A percentile compares a stretch with the other conserved stretches of the same genome.
Conservation (phyloP, 2,113 vertebrate genomes). For the Brienomyrus longianalis region DNA sequence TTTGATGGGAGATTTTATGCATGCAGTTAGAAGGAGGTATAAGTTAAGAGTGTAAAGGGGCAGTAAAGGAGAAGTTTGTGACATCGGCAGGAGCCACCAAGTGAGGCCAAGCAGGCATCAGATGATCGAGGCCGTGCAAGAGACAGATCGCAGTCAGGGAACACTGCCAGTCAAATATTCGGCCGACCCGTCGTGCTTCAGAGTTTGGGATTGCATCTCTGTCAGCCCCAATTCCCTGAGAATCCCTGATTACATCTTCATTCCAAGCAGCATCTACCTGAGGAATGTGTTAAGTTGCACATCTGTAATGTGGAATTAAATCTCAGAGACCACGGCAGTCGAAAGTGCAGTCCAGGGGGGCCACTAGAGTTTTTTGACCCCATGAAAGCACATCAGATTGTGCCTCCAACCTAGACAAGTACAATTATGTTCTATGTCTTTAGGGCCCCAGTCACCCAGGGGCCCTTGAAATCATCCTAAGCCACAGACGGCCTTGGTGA, state of each 20-base stretch:
- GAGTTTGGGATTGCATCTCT: background rate
- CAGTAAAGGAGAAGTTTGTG: background rate
- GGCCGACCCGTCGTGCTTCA: background rate
- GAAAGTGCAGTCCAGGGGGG: background rate
- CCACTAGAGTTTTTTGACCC: background rate
- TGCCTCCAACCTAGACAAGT: background rate
- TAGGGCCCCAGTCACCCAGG: background rate
- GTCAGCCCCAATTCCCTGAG: background rate
- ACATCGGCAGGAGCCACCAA: background rate
- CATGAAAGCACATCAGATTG: background rate
- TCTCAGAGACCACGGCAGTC: background rate
- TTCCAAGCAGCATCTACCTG: background rate
- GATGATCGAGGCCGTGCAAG: background rate
- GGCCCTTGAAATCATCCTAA: background rate
- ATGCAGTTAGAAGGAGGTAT: background rate
- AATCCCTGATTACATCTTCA: background rate
- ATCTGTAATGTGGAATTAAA: background rate
- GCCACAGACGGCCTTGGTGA: no score
- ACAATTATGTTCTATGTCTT: no score
- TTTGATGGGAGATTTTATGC: background rate
- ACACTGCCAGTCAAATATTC: background rate
- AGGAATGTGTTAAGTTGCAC: background rate
- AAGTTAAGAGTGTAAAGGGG: background rate
- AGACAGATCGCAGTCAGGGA: background rate
- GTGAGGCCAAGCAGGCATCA: background rate